Conservation (phyloP, 92 coral and sea anemone genomes). For the Epizoanthus rinbou region DNA sequence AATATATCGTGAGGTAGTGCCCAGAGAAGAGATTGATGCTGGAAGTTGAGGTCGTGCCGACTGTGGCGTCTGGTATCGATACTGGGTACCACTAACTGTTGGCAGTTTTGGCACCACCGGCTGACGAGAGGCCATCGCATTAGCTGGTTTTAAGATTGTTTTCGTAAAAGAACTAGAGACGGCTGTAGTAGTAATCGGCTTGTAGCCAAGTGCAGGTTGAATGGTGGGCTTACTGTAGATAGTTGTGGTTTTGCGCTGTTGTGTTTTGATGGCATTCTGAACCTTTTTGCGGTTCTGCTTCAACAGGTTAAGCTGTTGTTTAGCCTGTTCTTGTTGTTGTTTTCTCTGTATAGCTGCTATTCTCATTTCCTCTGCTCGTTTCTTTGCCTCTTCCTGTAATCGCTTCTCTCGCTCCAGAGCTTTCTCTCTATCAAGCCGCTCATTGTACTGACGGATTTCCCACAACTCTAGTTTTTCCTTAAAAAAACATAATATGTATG, state of each 20-base stretch:
- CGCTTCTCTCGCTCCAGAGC: conserved; percentile 93
- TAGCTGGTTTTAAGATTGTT: conserved; percentile 20
- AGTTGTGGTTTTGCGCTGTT: conserved; percentile 67
- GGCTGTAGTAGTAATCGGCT: conserved; percentile 18
- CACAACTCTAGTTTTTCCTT: conserved; percentile 96
- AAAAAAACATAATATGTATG: not conserved
- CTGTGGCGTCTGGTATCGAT: conserved; percentile 19
- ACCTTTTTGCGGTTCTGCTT: conserved; percentile 90
- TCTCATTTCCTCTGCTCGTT: conserved; percentile 82
- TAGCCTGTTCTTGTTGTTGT: conserved; percentile 94
- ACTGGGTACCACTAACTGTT: conserved; percentile 14
- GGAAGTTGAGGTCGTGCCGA: conserved; percentile 19
- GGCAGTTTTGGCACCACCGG: conserved; percentile 31
- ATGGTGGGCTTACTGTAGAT: conserved; percentile 35
- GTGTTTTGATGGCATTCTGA: conserved; percentile 92
- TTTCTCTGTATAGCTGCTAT: conserved; percentile 87
- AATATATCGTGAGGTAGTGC: not conserved
- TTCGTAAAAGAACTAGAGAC: not conserved
- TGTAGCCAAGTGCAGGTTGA: conserved; percentile 36
- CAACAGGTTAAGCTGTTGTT: conserved; percentile 87
- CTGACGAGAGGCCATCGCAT: conserved; percentile 21
- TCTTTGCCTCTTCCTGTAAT: conserved; percentile 86
- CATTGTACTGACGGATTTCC: conserved; percentile 98
- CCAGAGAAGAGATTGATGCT: not conserved
- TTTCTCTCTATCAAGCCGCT: conserved; percentile 90